Conservation (phyloP, 1,140 invertebrate genomes). For the Uloborus diversus region DNA sequence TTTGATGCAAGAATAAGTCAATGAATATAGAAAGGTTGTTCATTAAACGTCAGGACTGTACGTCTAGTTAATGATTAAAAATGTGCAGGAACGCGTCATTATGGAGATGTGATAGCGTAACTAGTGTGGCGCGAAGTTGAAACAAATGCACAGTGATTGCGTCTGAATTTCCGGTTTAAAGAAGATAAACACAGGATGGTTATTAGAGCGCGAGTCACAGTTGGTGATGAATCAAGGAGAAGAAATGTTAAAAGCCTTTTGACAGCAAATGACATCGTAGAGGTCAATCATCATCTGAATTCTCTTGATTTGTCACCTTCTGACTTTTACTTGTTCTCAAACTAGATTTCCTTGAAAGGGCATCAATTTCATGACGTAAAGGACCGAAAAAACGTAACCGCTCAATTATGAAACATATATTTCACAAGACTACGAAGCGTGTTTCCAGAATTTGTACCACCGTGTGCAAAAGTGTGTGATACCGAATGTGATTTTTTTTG, state of each 20-base stretch:
- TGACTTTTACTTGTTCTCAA: constrained; percentile 4
- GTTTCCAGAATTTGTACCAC: not conserved
- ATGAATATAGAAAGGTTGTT: too few relatives aligned
- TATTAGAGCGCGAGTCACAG: not conserved
- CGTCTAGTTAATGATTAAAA: too few relatives aligned
- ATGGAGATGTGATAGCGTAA: constrained; percentile 2
- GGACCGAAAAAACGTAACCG: not conserved
- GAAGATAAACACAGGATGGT: not conserved
- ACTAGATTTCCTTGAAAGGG: not conserved
- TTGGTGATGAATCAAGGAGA: not conserved
- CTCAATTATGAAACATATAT: not conserved
- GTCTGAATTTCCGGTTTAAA: not conserved
- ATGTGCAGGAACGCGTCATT: too few relatives aligned
- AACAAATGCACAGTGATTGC: not conserved
- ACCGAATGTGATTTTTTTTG: too few relatives aligned
- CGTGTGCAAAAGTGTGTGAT: too few relatives aligned
- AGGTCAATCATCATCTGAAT: not conserved
- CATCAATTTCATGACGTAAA: not conserved
- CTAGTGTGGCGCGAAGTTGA: not conserved
- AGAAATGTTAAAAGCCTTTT: not conserved
- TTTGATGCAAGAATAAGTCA: too few relatives aligned
- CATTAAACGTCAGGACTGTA: too few relatives aligned
- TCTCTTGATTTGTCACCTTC: not conserved
- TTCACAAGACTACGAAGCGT: not conserved
- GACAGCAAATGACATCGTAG: not conserved